Evolutionary conservation across 2,888 invertebrate genomes (phyloP), one percentile per base, ranked within the genome.

Genomic region (Chromoteleia sp.): DNA sequence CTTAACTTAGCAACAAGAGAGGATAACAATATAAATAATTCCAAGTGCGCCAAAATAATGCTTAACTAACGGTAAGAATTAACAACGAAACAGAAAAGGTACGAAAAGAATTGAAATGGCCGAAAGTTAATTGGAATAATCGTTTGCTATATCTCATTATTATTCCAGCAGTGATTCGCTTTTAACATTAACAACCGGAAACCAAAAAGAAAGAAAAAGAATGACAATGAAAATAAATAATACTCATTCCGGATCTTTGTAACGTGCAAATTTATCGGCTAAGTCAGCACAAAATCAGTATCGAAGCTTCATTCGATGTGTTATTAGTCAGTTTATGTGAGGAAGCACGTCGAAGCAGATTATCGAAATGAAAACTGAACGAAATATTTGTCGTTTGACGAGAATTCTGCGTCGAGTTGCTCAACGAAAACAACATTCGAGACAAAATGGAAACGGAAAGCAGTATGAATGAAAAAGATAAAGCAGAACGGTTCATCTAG

Each of bases 401-500:
- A 50, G n/a, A 1, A 36, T 12, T 58, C 17, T 17, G 43, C 8
- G 8, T 17, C 17, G 43, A 56, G 19, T 36, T 30, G 52, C 14
- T 8, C 8, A 30, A 56, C 17, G 12, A 19, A 59, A 59, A 29
- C 8, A 15, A 50, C 25, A 29, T 14, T 25, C 7, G 2, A 50
- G 12, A 41, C 65, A 52, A 82, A 74, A 41, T 7, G 29, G 12
- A 41, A 52, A 30, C 14, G 29, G 59, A 80, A 79, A 74, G 54
- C 83, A 79, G 81, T 52, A 79, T 75, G 65, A 80, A 52, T 75
- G 83, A 75, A 80, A 75, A 52, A 50, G 56, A 76, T 61, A 71
- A 85, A 86, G 85, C 86, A 67, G 79, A 85, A 84, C 77, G 61
- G 79, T 80, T 73, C 63, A 80, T 54, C 45, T 25, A 29, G 30